Base-by-base conservation (phyloP, 2,113 vertebrate genomes). In the Triplophysa siluroides region DNA sequence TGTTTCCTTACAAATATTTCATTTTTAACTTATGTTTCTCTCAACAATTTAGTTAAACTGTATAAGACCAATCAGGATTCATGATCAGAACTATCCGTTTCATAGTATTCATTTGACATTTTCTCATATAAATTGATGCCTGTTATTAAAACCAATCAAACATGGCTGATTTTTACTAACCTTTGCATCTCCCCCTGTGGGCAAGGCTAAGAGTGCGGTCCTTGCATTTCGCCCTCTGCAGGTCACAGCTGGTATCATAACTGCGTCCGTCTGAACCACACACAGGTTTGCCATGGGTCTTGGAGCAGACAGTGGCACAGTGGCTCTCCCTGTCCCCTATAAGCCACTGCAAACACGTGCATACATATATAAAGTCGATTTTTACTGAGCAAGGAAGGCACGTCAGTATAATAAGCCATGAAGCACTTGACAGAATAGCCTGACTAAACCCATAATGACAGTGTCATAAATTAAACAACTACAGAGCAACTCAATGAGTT, bases 201-300 rank as follows among this genome's bases (percentile, higher is more conserved):
- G 93, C 91, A 67, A 96, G 90, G 0, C 92, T 90, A 78, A 99
- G 93, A 0, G 88, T 87, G 0, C 92, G 90, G 68, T 99, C 96
- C 19, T 94, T 95, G 92, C 98, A 99, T 47, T 95, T 96, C 52
- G 97, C 98, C 91, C 93, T 93, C 94, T 98, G 97, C 90, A 96
- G 95, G 66, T 99, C 96, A 0, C 98, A 99, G 93, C 88, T 93
- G 0, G 95, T 96, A 74, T 99, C 97, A 0, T 99, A 99, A 0
- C 93, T 97, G 84, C 94, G 92, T 77, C 97, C 94, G 0, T 99
- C 97, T 0, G 97, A 99, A 56, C 95, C 97, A 24, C 98, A 99
- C 83, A 99, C 92, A 0, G 96, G 94, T 67, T 96, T 98, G 82
- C 92, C 90, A 75, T 95, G 94, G 18, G 93, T 94, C 86, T 94